Conservation (phyloP, 2,113 vertebrate genomes). For the Oriolus oriolus region DNA sequence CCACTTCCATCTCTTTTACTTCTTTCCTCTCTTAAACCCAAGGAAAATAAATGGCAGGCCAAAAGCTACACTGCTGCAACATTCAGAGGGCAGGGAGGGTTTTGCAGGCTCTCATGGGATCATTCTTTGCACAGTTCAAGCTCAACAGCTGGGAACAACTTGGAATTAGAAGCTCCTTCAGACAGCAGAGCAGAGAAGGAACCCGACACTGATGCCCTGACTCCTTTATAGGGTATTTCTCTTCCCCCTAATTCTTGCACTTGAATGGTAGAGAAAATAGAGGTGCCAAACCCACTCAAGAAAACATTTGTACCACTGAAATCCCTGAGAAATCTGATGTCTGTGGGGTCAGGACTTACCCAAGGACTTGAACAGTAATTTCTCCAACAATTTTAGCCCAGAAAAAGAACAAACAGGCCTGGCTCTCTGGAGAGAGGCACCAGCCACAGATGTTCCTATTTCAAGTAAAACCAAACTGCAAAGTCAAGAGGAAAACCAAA, state of each 20-base stretch:
- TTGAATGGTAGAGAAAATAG: not conserved
- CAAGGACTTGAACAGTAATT: not conserved
- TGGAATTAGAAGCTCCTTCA: not conserved
- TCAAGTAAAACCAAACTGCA: not conserved
- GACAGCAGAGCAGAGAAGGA: not conserved
- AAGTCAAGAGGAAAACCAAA: not conserved
- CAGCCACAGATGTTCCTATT: conserved; percentile 1
- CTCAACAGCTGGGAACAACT: not conserved
- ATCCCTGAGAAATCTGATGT: not conserved
- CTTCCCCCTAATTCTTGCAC: not conserved
- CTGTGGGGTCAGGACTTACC: not conserved
- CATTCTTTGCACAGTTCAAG: not conserved
- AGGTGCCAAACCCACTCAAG: not conserved
- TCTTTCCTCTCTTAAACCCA: not conserved
- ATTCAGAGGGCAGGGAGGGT: not conserved
- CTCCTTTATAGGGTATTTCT: not conserved
- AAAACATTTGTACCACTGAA: not conserved
- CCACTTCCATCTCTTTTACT: not conserved
- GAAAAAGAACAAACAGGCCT: not conserved
- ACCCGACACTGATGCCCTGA: too few species aligned
- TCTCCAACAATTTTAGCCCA: not conserved
- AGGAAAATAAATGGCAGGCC: not conserved
- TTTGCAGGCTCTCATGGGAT: not conserved
- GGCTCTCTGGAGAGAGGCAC: not conserved
- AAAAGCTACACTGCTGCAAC: not conserved